These are phyloP conservation scores for Molanna angustata DNA, from an alignment of 2,888 invertebrate genomes.

Conservation along the genomic window DNA sequence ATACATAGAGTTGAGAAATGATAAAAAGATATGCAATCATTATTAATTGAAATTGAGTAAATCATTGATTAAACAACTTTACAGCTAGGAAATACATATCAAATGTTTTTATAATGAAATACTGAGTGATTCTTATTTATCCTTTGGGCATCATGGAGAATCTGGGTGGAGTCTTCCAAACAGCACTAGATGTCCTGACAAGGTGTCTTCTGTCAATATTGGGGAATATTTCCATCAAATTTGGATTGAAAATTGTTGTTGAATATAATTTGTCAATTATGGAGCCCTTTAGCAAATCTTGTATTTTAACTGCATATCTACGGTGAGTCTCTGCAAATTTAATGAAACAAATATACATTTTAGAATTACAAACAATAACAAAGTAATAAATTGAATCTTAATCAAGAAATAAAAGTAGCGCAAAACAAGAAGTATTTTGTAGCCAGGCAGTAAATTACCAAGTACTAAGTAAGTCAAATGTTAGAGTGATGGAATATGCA, in stretches of 20 bases:
- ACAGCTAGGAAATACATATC: no score
- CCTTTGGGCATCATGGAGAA: conserved; percentile 51
- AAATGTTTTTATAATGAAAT: no score
- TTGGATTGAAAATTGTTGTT: conserved; percentile 59
- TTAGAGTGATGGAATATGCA: no score
- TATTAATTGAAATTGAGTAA: no score
- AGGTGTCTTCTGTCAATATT: conserved; percentile 61
- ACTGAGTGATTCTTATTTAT: no score
- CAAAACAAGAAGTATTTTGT: no score
- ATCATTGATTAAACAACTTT: no score
- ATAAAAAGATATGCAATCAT: no score
- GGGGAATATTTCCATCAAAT: conserved; percentile 67
- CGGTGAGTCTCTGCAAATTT: conserved; percentile 46
- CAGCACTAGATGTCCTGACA: conserved; percentile 70
- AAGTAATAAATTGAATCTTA: background rate
- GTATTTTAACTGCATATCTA: conserved; percentile 45
- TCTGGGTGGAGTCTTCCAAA: conserved; percentile 71
- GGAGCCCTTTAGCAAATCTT: conserved; percentile 43
- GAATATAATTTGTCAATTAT: conserved; percentile 61
- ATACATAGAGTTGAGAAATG: no score
- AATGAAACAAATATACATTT: conserved; percentile 9
- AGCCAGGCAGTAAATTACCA: no score
- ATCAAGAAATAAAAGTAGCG: no score
- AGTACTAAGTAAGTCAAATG: no score
- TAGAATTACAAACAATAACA: background rate